Evolutionary conservation across 2,113 vertebrate genomes (phyloP).

Genomic region (Xenopus borealis): DNA sequence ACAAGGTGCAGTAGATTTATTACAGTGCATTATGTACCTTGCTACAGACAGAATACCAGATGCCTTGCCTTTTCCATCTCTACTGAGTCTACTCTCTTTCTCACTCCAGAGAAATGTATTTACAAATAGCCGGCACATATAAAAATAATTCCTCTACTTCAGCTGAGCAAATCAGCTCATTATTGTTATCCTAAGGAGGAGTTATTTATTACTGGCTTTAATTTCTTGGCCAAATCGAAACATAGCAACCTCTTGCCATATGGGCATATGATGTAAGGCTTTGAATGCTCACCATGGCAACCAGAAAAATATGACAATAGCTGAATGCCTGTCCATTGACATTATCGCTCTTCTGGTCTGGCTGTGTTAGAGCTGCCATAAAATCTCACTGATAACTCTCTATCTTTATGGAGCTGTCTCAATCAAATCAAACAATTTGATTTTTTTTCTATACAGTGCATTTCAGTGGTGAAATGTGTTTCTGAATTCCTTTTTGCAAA

Average conservation of each 20-base stretch:
- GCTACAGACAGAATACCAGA: too few relatives aligned
- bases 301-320: conserved; percentile 26
- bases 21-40: too few relatives aligned
- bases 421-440: background rate
- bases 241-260: conserved; percentile 6
- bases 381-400: background rate
- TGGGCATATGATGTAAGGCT: conserved; percentile 30
- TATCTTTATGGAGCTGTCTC: background rate
- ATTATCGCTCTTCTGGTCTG: background rate
- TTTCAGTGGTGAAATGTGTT: too few relatives aligned
- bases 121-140: background rate
- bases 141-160: background rate
- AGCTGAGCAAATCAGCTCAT: conserved; percentile 9
- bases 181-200: conserved; percentile 15
- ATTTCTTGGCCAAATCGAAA: conserved; percentile 18
- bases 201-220: conserved; percentile 38
- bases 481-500: too few relatives aligned
- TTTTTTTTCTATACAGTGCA: background rate
- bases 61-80: too few relatives aligned
- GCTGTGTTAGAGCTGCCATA: conserved; percentile 4
- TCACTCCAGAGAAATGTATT: too few relatives aligned
- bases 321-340: conserved; percentile 22
- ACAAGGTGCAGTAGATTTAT: too few relatives aligned
- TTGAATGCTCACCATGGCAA: conserved; percentile 37
- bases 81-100: too few relatives aligned